Evolutionary conservation across 1,140 invertebrate species (phyloP), one percentile per base, ranked within the genome.

Genomic region (Pogonomyrmex californicus): DNA sequence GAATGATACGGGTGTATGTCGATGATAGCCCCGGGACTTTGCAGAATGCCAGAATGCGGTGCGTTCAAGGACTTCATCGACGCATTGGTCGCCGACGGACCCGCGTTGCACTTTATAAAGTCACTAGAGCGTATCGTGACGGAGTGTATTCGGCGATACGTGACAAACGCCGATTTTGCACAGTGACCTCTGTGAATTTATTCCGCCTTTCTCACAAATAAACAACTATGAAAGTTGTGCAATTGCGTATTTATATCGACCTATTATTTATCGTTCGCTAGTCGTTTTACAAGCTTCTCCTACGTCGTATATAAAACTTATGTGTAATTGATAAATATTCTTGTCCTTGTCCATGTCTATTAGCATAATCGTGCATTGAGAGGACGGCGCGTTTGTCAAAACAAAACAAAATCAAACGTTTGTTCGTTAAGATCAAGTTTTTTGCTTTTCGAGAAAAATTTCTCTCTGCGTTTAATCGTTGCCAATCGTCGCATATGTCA

Each of bases 61-160:
- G 23, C 30, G 30, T 73, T 71, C 79, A 83, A 83, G 54, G 54
- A 75, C 79, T 41, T 14, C 2, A 54, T 33, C 51, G 63, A 12
- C 63, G 23, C n/a, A 44, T n/a, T 47, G 41, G 3, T 73, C 60
- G 41, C 7, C 54, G 23, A 82, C 54, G 51, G 66, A 73, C n/a
- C 10, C 33, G 38, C 47, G 36, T 68, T 54, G 62, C 23, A 70
- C 12, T 73, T 58, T 62, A 36, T 33, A 47, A 75, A 83, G 33
- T 60, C 56, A 49, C n/a, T 47, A 75, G 47, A 60, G 54, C 79
- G 68, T 75, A 60, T 83, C 68, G 41, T 41, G 79, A 73, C 41
- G 41, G 7, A 49, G 56, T 47, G 41, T 41, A 70, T 17, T 73
- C 66, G 66, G 30, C 79, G 66, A 47, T 58, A 73, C 38, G 38